These are phyloP conservation scores for Trileptium ribeirensis DNA, from an alignment of 2,888 invertebrate species.

Conservation along the genomic window DNA sequence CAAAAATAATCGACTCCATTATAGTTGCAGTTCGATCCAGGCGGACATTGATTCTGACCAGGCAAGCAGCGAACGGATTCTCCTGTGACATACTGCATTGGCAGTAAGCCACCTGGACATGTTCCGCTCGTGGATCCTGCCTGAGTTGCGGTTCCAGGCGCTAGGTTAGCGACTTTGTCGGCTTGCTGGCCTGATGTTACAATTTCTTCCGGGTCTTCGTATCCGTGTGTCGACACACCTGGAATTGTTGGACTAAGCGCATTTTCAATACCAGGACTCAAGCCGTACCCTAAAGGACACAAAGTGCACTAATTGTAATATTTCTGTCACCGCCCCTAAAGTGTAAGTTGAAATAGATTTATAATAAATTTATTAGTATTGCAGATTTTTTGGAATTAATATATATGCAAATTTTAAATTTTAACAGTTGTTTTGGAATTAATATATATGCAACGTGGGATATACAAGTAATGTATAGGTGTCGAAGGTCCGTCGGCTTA, in stretches of 20 bases:
- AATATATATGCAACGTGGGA: too few species aligned
- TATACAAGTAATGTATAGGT: too few species aligned
- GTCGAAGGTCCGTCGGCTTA: too few species aligned
- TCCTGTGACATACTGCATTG: conserved; percentile 36
- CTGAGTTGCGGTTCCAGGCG: not conserved
- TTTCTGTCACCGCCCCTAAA: too few species aligned
- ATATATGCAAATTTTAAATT: too few species aligned
- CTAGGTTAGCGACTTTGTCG: not conserved
- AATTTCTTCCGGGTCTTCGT: not conserved
- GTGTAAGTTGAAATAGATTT: too few species aligned
- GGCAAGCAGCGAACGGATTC: conserved; percentile 48
- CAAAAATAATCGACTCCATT: conserved; percentile 27
- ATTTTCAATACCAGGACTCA: not conserved
- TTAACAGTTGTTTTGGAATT: too few species aligned
- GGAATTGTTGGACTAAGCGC: not conserved
- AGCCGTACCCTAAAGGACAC: not conserved
- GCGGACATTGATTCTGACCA: conserved; percentile 41
- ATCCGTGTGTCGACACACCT: not conserved
- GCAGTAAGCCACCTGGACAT: conserved; percentile 5
- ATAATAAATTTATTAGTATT: too few species aligned
- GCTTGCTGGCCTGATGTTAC: not conserved
- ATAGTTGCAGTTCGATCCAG: conserved; percentile 20
- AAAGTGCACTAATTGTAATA: too few species aligned
- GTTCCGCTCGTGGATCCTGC: not conserved
- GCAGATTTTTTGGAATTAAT: too few species aligned